Percentiles rank a stretch among this genome's conserved stretches.
These are phyloP conservation scores for Cantharis nigra DNA, from an alignment of 2,888 invertebrate species.

Conservation along the genomic window DNA sequence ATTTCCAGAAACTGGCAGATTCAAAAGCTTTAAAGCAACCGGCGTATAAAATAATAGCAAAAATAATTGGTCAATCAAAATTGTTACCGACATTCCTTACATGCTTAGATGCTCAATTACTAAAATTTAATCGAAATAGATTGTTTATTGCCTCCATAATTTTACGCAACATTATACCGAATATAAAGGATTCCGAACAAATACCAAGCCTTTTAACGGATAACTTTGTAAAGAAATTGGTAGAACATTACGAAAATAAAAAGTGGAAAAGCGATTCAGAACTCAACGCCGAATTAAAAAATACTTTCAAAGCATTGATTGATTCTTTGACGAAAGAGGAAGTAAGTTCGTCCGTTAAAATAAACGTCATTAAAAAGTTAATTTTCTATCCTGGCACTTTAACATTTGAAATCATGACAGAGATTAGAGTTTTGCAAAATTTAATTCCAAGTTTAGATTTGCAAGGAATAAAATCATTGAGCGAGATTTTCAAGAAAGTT, in stretches of 20 bases:
- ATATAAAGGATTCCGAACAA: slow-evolving; percentile 55
- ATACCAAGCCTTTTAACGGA: slow-evolving; percentile 65
- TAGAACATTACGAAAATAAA: slow-evolving; percentile 66
- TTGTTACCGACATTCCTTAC: slow-evolving; percentile 63
- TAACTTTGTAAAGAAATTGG: slow-evolving; percentile 67
- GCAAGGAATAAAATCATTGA: slow-evolving; percentile 67
- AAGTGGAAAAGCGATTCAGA: slow-evolving; percentile 64
- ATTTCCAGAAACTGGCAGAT: slow-evolving; percentile 64
- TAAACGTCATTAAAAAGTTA: slow-evolving; percentile 66
- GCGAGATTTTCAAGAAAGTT: slow-evolving; percentile 66
- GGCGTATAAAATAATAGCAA: slow-evolving; percentile 65
- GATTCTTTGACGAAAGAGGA: slow-evolving; percentile 59
- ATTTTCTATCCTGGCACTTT: slow-evolving; percentile 72
- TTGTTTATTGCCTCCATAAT: slow-evolving; percentile 66
- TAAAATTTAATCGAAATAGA: slow-evolving; percentile 63
- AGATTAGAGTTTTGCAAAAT: slow-evolving; percentile 66
- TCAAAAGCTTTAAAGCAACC: slow-evolving; percentile 66
- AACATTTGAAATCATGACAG: slow-evolving; percentile 74
- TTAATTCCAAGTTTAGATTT: slow-evolving; percentile 64
- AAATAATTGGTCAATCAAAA: slow-evolving; percentile 59
- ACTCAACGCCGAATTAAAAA: slow-evolving; percentile 63
- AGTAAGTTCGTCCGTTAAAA: slow-evolving; percentile 59
- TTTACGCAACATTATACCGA: slow-evolving; percentile 60
- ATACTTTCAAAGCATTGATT: slow-evolving; percentile 59
- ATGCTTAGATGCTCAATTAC: slow-evolving; percentile 56